phyloP scores from a whole-genome alignment of 2,888 invertebrate species.

The Andricus quercusramuli region DNA sequence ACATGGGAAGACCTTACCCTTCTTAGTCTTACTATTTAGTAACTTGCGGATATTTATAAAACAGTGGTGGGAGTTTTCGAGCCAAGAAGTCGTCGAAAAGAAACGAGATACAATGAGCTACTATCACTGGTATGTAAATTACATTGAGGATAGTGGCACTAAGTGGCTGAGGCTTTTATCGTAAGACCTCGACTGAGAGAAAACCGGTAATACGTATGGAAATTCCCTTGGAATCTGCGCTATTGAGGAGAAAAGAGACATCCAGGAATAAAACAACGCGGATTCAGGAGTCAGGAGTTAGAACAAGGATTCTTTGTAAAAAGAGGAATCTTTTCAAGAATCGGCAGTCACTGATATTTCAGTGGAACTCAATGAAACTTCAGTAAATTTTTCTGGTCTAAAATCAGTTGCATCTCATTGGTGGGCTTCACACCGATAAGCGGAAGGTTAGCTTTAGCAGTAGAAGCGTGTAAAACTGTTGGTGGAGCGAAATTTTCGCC shows the following conservation, averaged over 20 bases:
- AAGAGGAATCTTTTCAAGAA: background rate
- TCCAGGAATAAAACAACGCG: conserved; percentile 2
- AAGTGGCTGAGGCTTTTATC: conserved; percentile 47
- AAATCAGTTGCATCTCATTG: no score
- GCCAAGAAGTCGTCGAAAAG: conserved; percentile 16
- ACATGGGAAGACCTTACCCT: background rate
- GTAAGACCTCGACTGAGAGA: conserved; percentile 26
- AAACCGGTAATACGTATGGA: conserved; percentile 48
- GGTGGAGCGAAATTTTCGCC: no score
- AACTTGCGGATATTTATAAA: conserved; percentile 14
- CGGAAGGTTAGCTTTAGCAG: no score
- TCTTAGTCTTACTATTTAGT: background rate
- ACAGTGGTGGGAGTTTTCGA: conserved; percentile 1
- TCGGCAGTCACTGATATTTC: background rate
- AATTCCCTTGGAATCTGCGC: conserved; percentile 43
- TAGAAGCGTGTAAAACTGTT: no score
- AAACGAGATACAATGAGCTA: conserved; percentile 27
- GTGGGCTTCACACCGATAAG: no score
- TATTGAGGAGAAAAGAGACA: conserved; percentile 10
- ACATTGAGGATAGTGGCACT: conserved; percentile 46
- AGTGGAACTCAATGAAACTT: no score
- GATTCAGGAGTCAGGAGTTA: conserved; percentile 7
- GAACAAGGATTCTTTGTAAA: background rate
- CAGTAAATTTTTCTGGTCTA: no score
- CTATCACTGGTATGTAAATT: conserved; percentile 50